phyloP scores from a whole-genome alignment of 2,888 invertebrate species.

The Tetrapedia diversipes region DNA sequence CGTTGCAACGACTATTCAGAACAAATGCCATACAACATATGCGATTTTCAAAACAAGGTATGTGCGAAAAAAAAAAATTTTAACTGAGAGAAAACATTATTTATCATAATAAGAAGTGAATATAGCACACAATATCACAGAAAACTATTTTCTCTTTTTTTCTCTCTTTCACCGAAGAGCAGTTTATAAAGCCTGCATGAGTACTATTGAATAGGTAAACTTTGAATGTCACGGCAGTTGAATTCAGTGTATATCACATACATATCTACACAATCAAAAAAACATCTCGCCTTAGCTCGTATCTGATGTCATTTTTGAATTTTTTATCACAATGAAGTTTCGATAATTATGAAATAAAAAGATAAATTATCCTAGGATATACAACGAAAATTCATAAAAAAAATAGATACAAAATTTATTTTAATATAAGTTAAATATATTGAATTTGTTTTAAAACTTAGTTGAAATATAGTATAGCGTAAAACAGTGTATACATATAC shows the following conservation, averaged over 20 bases:
- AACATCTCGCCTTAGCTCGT: constrained; percentile 22
- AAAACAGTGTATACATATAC: neutral
- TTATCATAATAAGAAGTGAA: constrained; percentile 39
- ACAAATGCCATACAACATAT: constrained; percentile 44
- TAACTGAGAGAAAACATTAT: constrained; percentile 3
- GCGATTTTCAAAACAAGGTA: constrained; percentile 51
- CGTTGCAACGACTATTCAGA: constrained; percentile 19
- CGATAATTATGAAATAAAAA: neutral
- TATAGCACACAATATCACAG: neutral
- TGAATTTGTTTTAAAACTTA: constrained; percentile 24
- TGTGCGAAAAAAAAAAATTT: constrained; percentile 18
- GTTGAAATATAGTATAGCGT: constrained; percentile 21
- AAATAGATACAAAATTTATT: neutral
- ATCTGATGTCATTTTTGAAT: neutral
- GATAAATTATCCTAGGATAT: neutral
- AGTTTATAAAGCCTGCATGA: constrained; percentile 6
- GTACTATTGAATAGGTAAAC: constrained; percentile 26
- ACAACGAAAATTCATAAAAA: neutral
- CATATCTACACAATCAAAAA: constrained; percentile 28
- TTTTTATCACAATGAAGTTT: neutral
- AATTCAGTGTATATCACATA: constrained; percentile 30
- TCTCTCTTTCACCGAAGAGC: neutral
- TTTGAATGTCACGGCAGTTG: constrained; percentile 38
- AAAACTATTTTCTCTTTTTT: neutral
- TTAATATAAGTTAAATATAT: neutral